Base-by-base conservation (phyloP, 1,140 invertebrate genomes). In the Melipona quadrifasciata region DNA sequence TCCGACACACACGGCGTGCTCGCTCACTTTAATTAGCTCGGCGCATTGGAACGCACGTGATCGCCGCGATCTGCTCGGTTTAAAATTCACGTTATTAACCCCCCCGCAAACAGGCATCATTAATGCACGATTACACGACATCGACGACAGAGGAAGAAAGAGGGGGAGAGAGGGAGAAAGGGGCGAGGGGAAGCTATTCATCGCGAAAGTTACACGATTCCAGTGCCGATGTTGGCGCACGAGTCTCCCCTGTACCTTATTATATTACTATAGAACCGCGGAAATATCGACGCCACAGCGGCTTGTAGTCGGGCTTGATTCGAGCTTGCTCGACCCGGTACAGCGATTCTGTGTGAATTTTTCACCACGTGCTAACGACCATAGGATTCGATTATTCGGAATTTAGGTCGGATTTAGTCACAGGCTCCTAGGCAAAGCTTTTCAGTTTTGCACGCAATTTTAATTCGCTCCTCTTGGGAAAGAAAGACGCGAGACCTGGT, bases 21-120 rank as follows among this genome's bases (percentile, higher is more conserved):
- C 27, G 21, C 47, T 58, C 39, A 8, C 39, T 47, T 47, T 61
- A 83, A 79, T 83, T 61, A 61, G 65, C 65, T 78, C 65, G 55
- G 10, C 27, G 82, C 34, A 51, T 83, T 78, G 21, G 10, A 16
- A 19, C 27, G 39, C 55, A 27, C 31, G n/a, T 47, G 39, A n/a
- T 47, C 6, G 34, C 11, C 8, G 61, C 51, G n/a, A 21, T 31
- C 34, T 21, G 24, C 61, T 21, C 39, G 72, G 21, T 83, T 78
- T 68, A 61, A 83, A 79, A 78, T 83, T 83, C 65, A 57, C 68
- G 74, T 83, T 83, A 79, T 83, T 83, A 83, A 78, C 75, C 47
- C 39, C 31, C 39, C 14, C 34, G 80, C 71, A 73, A 81, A 81
- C 71, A 27, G 39, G 19, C 65, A 58, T 78, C 74, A 78, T 83